Conservation (phyloP, 2,113 vertebrate genomes). For the Lathamus discolor region DNA sequence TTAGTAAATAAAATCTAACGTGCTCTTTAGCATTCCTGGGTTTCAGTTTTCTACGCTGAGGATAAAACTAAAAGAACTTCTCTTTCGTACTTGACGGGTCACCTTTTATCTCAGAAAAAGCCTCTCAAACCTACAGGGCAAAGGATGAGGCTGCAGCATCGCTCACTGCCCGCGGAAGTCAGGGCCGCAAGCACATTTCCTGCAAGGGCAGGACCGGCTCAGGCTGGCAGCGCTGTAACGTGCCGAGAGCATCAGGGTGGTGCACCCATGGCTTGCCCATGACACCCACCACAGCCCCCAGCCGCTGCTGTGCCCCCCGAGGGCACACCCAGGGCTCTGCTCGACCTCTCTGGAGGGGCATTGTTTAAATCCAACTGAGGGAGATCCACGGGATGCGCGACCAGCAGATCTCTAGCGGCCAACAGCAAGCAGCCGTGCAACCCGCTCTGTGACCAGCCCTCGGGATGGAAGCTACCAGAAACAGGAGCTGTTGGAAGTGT, state of each 20-base stretch:
- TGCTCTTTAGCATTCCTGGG: background rate
- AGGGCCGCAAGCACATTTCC: background rate
- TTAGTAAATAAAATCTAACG: background rate
- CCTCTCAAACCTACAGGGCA: background rate
- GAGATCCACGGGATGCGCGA: background rate
- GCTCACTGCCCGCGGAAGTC: background rate
- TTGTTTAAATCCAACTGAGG: background rate
- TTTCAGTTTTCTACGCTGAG: background rate
- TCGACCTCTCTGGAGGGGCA: fast-evolving
- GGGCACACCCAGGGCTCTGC: no score
- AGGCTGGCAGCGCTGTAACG: fast-evolving
- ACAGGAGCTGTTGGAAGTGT: background rate
- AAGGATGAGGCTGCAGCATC: background rate
- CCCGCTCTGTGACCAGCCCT: background rate
- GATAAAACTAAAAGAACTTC: fast-evolving
- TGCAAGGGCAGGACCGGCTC: background rate
- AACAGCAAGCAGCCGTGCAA: background rate
- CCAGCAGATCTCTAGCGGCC: background rate
- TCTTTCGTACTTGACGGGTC: background rate
- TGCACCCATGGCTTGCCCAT: fast-evolving
- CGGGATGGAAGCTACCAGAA: background rate
- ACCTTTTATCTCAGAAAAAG: background rate
- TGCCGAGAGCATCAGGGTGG: fast-evolving
- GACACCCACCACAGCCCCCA: background rate
- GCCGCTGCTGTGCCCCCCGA: background rate